phyloP scores from a whole-genome alignment of 2,888 invertebrate species.

The Dynastes tityus region DNA sequence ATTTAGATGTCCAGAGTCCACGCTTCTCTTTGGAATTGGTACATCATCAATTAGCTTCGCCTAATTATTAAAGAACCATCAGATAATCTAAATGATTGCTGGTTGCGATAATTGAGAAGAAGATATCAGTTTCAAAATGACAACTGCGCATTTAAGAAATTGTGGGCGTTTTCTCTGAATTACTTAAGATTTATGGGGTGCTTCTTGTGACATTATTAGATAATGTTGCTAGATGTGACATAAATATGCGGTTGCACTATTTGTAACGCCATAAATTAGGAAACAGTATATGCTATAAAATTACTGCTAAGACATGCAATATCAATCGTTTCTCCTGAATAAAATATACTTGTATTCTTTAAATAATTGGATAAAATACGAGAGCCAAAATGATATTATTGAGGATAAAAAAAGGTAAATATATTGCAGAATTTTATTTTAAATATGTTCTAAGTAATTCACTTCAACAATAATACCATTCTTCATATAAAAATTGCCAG shows the following conservation, averaged over 20 bases:
- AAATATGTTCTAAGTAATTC: too few species aligned
- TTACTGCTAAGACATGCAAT: too few species aligned
- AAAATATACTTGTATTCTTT: too few species aligned
- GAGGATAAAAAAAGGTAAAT: too few species aligned
- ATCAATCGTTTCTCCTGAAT: too few species aligned
- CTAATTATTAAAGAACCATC: constrained; percentile 29
- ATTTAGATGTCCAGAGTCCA: neutral
- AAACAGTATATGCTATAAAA: too few species aligned
- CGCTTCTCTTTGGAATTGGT: constrained; percentile 1
- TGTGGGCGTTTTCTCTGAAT: constrained; percentile 18
- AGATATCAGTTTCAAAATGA: constrained; percentile 7
- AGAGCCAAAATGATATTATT: too few species aligned
- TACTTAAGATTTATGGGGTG: constrained; percentile 21
- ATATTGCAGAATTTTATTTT: too few species aligned
- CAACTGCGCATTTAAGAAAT: constrained; percentile 25
- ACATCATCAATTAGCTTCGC: neutral
- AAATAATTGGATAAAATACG: too few species aligned
- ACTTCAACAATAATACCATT: too few species aligned
- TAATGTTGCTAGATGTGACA: constrained; percentile 7
- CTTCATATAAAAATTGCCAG: too few species aligned
- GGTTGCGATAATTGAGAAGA: neutral
- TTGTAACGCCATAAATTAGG: neutral
- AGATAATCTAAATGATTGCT: constrained; percentile 26
- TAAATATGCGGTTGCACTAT: constrained; percentile 3
- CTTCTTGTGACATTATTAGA: constrained; percentile 22